Conservation (phyloP, 2,113 vertebrate genomes). For the Pandion haliaetus region DNA sequence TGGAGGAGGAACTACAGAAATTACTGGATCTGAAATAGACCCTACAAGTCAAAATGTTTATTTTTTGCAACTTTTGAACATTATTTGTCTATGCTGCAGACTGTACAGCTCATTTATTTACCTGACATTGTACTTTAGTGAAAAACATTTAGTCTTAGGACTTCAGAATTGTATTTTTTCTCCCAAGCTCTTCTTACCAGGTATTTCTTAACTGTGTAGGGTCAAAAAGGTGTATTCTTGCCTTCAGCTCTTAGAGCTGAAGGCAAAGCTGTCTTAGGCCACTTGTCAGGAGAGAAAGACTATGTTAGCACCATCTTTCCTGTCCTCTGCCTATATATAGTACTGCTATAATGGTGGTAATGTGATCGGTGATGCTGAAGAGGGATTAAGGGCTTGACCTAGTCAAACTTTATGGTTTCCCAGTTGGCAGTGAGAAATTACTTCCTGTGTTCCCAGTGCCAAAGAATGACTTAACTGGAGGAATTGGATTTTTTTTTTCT, state of each 20-base stretch:
- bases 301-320: neutral
- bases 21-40: conserved; percentile 7
- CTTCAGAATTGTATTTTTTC: neutral
- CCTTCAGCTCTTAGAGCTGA: neutral
- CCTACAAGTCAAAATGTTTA: neutral
- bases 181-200: neutral
- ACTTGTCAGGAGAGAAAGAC: neutral
- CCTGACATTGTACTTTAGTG: neutral
- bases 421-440: conserved; percentile 46
- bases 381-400: neutral
- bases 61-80: neutral
- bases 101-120: neutral
- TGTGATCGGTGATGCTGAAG: neutral
- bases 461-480: conserved; percentile 40
- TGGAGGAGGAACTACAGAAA: neutral
- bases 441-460: conserved; percentile 45
- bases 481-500: neutral
- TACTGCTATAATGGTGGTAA: neutral
- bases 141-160: neutral
- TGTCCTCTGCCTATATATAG: neutral
- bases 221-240: neutral
- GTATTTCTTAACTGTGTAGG: neutral
- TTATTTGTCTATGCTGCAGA: neutral
- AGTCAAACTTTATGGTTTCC: conserved; percentile 25
- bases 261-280: neutral